Conservation (phyloP, 2,888 invertebrate genomes). For the Adelognathus sp. region DNA sequence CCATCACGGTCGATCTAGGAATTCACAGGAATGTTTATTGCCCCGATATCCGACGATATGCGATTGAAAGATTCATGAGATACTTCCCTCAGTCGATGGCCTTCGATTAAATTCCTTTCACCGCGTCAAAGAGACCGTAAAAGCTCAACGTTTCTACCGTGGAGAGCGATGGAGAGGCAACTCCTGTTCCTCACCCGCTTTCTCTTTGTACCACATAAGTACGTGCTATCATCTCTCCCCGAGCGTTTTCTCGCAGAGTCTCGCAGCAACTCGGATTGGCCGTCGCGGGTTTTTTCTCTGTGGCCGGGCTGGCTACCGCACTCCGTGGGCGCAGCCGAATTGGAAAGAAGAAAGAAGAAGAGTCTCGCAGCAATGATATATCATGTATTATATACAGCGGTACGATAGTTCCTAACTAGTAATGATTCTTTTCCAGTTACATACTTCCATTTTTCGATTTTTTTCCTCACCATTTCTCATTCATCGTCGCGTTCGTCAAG, state of each 20-base stretch:
- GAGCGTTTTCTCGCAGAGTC: conserved; percentile 13
- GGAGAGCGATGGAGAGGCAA: conserved; percentile 8
- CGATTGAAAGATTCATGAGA: conserved; percentile 41
- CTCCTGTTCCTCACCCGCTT: conserved; percentile 2
- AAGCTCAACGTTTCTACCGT: not conserved
- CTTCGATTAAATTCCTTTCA: conserved; percentile 42
- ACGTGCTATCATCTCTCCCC: not conserved
- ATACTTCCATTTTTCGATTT: not conserved
- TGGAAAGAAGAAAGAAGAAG: too few relatives aligned
- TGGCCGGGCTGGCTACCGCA: too few relatives aligned
- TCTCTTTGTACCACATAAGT: not conserved
- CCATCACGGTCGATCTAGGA: not conserved
- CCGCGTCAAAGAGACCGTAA: conserved; percentile 32
- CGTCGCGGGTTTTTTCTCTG: too few relatives aligned
- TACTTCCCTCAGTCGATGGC: conserved; percentile 40
- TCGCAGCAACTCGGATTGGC: too few relatives aligned
- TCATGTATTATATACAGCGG: conserved; percentile 67
- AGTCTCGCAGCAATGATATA: conserved; percentile 42
- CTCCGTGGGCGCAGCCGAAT: too few relatives aligned
- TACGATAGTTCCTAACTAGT: conserved; percentile 70
- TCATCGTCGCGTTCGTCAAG: conserved; percentile 6
- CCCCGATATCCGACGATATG: conserved; percentile 26
- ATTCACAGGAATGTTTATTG: conserved; percentile 1
- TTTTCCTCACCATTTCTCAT: not conserved
- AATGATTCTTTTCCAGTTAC: conserved; percentile 53